Evolutionary conservation across 2,797 vertebrate species (phyloP), one percentile per base, ranked within the genome.

Genomic region (Coranthus polyacanthus): DNA sequence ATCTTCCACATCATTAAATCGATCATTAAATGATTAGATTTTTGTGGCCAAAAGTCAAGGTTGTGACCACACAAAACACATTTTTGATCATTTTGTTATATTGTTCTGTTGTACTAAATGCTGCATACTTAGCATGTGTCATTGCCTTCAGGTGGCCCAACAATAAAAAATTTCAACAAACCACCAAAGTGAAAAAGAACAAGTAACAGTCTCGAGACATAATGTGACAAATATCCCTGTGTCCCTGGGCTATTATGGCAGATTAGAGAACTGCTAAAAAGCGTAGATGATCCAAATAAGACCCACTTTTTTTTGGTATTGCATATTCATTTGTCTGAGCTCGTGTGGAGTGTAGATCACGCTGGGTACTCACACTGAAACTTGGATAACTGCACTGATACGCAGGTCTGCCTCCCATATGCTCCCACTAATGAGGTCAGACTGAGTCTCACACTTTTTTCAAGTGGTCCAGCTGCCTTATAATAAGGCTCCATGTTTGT

Each of bases 381-480:
- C 87, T 75, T 83, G 65, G 68, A 87, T 83, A 83, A 85, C 60
- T 81, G 68, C 63, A 47, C 58, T 60, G 73, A 79, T 83, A 46
- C 56, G 61, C 78, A 67, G 82, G 70, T 87, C 72, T 86, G 72
- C 83, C 65, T 87, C 82, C 90, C 90, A 84, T 89, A 89, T 91
- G 91, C 90, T 90, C 73, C 73, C 70, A 61, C 82, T 94, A 94
- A 94, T 93, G 93, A 92, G 93, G 91, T 92, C 91, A 90, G 81
- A 69, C 37, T 45, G 41, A 89, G 88, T 82, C 81, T 88, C 82
- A 37, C 75, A 61, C 66, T 84, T 81, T 61, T 43, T 68, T 59
- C 3, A 52, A 85, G 72, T 56, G 54, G 88, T 87, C 88, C 91
- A 90, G 88, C 90, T 93, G 90, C 81, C 87, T 84, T 85, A 63